A percentile compares a stretch with the other conserved stretches of the same genome.
These are phyloP conservation scores for Dendrocincla tyrannina DNA, from an alignment of 2,797 vertebrate species.

Conservation along the genomic window DNA sequence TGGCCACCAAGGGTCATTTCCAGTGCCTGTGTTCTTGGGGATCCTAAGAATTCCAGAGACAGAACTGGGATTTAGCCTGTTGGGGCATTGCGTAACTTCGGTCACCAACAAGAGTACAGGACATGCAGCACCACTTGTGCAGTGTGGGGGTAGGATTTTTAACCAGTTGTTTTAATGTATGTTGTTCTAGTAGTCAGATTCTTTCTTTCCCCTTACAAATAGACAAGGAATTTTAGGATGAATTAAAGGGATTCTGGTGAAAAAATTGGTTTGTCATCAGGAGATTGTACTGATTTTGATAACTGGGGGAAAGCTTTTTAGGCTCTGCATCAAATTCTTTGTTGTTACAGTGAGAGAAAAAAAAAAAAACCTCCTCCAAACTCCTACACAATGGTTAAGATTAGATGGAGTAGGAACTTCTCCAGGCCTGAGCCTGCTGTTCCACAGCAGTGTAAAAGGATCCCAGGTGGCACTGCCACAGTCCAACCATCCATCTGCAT, in stretches of 20 bases:
- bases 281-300: background rate
- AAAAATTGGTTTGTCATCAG: background rate
- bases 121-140: fast-evolving
- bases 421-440: background rate
- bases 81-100: background rate
- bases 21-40: background rate
- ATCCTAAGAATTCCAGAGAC: background rate
- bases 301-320: background rate
- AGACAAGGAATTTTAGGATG: background rate
- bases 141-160: background rate
- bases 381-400: background rate
- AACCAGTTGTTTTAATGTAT: background rate
- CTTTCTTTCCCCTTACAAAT: background rate
- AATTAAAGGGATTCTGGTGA: background rate
- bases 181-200: background rate
- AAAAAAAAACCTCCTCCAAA: background rate
- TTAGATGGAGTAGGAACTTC: background rate
- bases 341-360: background rate
- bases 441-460: background rate
- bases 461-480: background rate
- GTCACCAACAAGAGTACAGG: background rate
- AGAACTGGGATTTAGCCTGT: background rate
- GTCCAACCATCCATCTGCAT: background rate
- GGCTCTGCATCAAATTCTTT: background rate
- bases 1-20: background rate